Percentiles rank a stretch among this genome's conserved stretches.
These are phyloP conservation scores for Papilio dardanus DNA, from an alignment of 1,140 invertebrate species.

Conservation along the genomic window DNA sequence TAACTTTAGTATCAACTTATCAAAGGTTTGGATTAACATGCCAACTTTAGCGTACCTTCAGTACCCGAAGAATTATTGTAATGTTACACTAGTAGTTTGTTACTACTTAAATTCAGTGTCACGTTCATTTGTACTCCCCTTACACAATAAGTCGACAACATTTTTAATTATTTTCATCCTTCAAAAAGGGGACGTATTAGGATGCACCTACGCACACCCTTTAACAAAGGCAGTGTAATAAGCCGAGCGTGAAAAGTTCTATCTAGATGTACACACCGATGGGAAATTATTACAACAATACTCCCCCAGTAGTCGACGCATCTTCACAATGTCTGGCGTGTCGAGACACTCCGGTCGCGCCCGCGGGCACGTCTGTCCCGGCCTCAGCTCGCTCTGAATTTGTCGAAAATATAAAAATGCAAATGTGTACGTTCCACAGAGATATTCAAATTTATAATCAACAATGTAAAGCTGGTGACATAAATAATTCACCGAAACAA, in stretches of 20 bases:
- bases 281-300: slow-evolving; percentile 35
- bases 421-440: slow-evolving; percentile 37
- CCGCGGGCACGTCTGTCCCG: slow-evolving; percentile 34
- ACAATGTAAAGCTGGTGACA: slow-evolving; percentile 37
- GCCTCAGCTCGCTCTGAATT: slow-evolving; percentile 32
- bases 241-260: slow-evolving; percentile 27
- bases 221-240: slow-evolving; percentile 29
- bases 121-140: neutral
- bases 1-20: neutral
- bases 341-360: slow-evolving; percentile 29
- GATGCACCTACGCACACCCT: slow-evolving; percentile 15
- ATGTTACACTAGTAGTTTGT: neutral
- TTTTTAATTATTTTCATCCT: neutral
- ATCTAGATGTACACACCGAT: slow-evolving; percentile 33
- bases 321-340: slow-evolving; percentile 37
- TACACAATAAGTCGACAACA: neutral
- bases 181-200: neutral
- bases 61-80: neutral
- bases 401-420: slow-evolving; percentile 39
- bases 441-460: slow-evolving; percentile 39
- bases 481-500: slow-evolving; percentile 39
- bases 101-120: neutral
- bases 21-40: neutral
- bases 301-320: slow-evolving; percentile 35
- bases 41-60: neutral